These are phyloP conservation scores for Cephus nigrinus DNA, from an alignment of 2,888 invertebrate genomes.

Conservation along the genomic window DNA sequence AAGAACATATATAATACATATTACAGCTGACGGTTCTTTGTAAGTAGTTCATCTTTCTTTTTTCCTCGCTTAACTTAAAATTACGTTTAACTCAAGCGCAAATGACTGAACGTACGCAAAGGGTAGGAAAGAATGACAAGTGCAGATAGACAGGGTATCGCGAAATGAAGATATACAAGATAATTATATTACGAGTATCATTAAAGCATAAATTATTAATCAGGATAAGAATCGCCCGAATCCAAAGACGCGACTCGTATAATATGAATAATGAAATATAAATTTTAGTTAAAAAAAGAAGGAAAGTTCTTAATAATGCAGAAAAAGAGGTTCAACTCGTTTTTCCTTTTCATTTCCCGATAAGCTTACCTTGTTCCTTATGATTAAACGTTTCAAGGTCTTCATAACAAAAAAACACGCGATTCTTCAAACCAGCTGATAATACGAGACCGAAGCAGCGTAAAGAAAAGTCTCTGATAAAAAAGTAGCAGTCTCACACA, in stretches of 20 bases:
- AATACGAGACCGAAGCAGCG: background rate
- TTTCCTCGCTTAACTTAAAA: background rate
- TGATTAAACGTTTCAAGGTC: background rate
- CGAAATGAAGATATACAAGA: background rate
- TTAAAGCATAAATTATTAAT: background rate
- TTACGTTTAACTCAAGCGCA: background rate
- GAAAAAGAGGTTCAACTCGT: slow-evolving; percentile 1
- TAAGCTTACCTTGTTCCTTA: background rate
- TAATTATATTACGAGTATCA: background rate
- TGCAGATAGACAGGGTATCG: background rate
- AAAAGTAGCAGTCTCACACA: slow-evolving; percentile 11
- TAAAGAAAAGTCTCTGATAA: background rate
- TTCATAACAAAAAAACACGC: background rate
- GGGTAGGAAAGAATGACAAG: background rate
- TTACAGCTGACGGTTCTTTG: slow-evolving; percentile 40
- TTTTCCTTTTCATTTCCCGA: slow-evolving; percentile 22
- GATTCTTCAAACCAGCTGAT: background rate
- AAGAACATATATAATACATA: slow-evolving; percentile 62
- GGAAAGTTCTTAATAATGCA: slow-evolving; percentile 26
- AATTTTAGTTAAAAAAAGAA: slow-evolving; percentile 23
- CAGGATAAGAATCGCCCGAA: background rate
- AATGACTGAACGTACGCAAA: background rate
- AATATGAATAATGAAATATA: slow-evolving; percentile 5
- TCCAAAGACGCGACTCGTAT: too few species aligned
- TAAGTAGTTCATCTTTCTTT: slow-evolving; percentile 29